These are phyloP conservation scores for Carlito syrichta DNA, from an alignment of 2,113 vertebrate genomes.

Conservation along the genomic window DNA sequence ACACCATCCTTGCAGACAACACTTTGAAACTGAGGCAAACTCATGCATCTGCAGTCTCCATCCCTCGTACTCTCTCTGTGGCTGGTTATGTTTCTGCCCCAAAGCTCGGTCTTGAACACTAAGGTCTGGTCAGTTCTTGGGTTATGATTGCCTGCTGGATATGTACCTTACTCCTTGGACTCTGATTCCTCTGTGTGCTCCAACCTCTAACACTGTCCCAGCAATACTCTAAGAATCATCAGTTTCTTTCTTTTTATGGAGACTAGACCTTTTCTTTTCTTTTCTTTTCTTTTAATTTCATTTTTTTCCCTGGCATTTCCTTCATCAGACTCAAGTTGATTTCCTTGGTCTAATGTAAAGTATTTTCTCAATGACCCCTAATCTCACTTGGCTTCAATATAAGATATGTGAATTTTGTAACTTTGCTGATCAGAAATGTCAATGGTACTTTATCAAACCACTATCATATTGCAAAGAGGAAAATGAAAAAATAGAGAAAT, in stretches of 20 bases:
- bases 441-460: not conserved
- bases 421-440: not conserved
- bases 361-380: not conserved
- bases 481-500: not conserved
- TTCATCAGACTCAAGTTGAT: not conserved
- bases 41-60: rapidly evolving
- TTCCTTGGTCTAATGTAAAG: not conserved
- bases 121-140: not conserved
- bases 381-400: rapidly evolving
- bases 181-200: rapidly evolving
- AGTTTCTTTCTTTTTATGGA: not conserved
- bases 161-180: not conserved
- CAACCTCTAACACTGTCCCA: rapidly evolving
- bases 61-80: rapidly evolving
- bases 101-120: rapidly evolving
- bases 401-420: not conserved
- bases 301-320: rapidly evolving
- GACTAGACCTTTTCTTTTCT: rapidly evolving
- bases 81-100: not conserved
- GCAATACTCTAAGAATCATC: rapidly evolving
- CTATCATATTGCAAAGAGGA: not conserved
- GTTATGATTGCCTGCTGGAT: rapidly evolving
- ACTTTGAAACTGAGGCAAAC: rapidly evolving
- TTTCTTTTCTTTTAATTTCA: rapidly evolving
- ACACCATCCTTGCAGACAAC: rapidly evolving